A percentile compares a stretch with the other conserved stretches of the same genome.
Evolutionary conservation across 2,797 vertebrate genomes (phyloP).

Genomic region (Lemur catta): DNA sequence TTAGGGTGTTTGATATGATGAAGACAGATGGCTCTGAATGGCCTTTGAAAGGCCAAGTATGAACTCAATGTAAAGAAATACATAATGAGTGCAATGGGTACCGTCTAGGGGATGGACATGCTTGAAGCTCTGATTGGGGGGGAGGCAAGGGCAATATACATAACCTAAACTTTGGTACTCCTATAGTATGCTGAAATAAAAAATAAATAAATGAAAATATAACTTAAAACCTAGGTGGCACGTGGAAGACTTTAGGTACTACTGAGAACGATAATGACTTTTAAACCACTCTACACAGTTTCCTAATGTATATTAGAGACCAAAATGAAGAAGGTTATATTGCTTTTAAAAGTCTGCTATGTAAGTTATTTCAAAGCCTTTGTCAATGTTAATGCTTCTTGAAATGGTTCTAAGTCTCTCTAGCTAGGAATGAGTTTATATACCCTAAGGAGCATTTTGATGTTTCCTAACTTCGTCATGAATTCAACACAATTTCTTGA

Average conservation of each 20-base stretch:
- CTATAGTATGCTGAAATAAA: too few species aligned
- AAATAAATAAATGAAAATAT: not conserved
- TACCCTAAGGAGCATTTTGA: not conserved
- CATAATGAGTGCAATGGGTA: not conserved
- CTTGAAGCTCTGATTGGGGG: too few species aligned
- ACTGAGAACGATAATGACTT: not conserved
- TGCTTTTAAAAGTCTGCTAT: not conserved
- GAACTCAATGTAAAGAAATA: not conserved
- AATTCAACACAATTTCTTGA: not conserved
- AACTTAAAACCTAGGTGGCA: not conserved
- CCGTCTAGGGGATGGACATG: too few species aligned
- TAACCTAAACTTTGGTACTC: too few species aligned
- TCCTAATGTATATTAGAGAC: not conserved
- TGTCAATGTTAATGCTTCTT: not conserved
- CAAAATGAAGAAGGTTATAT: not conserved
- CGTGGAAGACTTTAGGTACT: not conserved
- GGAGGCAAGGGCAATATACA: too few species aligned
- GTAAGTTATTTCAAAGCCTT: not conserved
- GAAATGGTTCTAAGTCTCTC: not conserved
- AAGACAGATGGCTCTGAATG: not conserved
- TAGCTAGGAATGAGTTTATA: not conserved
- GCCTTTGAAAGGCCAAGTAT: not conserved
- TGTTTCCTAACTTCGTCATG: not conserved
- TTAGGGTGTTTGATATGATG: not conserved
- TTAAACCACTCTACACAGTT: not conserved